A percentile compares a stretch with the other conserved stretches of the same genome.
Evolutionary conservation across 2,888 invertebrate species (phyloP).

Genomic region (Acanthosoma haemorrhoidale): DNA sequence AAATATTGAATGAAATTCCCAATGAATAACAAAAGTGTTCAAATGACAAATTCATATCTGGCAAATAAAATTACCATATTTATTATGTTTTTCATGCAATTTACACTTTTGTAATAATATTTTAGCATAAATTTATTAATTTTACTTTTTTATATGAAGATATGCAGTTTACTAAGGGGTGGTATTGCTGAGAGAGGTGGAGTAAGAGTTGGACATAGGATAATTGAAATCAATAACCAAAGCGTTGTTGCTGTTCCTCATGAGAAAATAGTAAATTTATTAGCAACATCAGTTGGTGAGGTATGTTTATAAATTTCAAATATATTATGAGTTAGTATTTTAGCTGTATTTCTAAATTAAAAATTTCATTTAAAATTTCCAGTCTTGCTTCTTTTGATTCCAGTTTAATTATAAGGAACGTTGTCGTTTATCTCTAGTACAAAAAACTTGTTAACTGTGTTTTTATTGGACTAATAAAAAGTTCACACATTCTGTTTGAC

Average conservation of each 20-base stretch:
- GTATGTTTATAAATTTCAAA: conserved; percentile 60
- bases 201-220: conserved; percentile 96
- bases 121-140: not conserved
- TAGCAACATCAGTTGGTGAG: conserved; percentile 99
- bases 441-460: too few species aligned
- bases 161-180: conserved; percentile 94
- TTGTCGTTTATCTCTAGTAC: not conserved
- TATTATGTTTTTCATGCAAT: not conserved
- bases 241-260: conserved; percentile 99
- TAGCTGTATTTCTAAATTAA: not conserved
- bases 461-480: too few species aligned
- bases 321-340: not conserved
- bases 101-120: not conserved
- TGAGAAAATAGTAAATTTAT: conserved; percentile 97
- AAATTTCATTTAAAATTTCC: not conserved
- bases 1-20: too few species aligned
- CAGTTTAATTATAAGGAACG: too few species aligned
- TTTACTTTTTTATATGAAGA: conserved; percentile 53
- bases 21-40: too few species aligned
- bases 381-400: not conserved
- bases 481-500: too few species aligned
- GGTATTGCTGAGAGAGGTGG: conserved; percentile 99
- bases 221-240: conserved; percentile 99
- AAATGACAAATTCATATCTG: too few species aligned
- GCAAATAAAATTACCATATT: too few species aligned